Evolutionary conservation across 2,113 vertebrate genomes (phyloP).

Genomic region (Nycticebus coucang): DNA sequence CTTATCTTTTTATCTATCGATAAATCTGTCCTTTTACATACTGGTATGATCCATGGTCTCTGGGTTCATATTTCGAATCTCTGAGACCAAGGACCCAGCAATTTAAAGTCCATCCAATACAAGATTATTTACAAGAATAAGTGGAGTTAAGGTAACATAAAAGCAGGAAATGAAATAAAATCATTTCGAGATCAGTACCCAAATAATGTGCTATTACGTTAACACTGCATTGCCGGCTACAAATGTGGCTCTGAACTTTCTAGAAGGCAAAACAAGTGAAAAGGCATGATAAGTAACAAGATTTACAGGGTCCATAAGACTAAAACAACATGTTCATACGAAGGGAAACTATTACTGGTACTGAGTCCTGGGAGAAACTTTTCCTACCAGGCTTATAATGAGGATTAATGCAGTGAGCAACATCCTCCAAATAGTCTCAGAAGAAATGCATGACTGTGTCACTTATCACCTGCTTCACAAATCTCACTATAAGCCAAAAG

Average conservation of each 20-base stretch:
- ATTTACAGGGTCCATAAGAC: background rate
- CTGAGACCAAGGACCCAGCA: no score
- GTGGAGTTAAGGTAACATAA: background rate
- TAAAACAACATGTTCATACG: conserved; percentile 8
- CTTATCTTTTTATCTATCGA: no score
- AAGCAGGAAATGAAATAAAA: conserved; percentile 39
- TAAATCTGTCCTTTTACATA: no score
- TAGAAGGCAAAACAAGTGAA: background rate
- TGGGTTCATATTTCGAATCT: no score
- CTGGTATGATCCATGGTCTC: no score
- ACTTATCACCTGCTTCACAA: background rate
- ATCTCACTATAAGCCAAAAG: background rate
- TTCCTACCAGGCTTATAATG: background rate
- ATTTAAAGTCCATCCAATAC: background rate
- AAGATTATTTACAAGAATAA: conserved; percentile 5
- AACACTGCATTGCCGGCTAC: background rate
- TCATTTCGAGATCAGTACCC: background rate
- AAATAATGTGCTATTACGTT: conserved; percentile 14
- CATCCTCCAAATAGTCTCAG: background rate
- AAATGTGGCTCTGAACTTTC: conserved; percentile 12
- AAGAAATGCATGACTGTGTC: background rate
- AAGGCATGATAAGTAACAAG: background rate
- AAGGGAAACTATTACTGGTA: background rate
- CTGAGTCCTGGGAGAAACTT: background rate
- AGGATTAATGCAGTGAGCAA: background rate